Evolutionary conservation across 1,140 invertebrate genomes (phyloP), one percentile per base, ranked within the genome.

Genomic region (Tetramorium parvispinum): DNA sequence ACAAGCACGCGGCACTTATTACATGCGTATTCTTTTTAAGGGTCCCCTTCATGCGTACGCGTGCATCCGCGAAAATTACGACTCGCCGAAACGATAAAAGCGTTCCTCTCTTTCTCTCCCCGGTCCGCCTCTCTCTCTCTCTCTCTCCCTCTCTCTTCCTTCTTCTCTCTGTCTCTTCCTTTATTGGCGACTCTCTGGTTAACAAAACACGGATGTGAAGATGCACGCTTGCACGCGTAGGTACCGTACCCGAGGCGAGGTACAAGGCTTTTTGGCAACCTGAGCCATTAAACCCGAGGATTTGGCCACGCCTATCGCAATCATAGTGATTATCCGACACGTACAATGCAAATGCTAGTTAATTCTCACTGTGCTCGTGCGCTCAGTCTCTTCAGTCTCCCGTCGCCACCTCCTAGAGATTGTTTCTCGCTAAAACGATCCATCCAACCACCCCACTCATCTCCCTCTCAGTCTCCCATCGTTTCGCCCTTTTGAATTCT

Each of bases 301-400:
- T 92, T 85, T 18, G 88, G 87, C 86, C 89, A 93, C 91, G 91
- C 90, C 91, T 88, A 91, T 83, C 75, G 85, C 91, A 86, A 93
- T 93, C 92, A 93, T 92, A 93, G 87, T 91, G 85, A 93, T 93
- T 93, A 92, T 85, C 70, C 59, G 75, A 85, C 77, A 83, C 90
- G 89, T 89, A 93, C 91, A 92, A 93, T 93, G 92, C 92, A 93
- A 93, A 91, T 93, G 89, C 91, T 90, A 78, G 89, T 91, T 91
- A 91, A 90, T 91, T 89, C 87, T 85, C 82, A 86, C 85, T 43
- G 88, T 86, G 85, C 51, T 57, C 59, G 43, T 57, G 86, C 82
- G 43, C 85, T 63, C 24, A 18, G 6, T 37, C 32, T 37, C 57
- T 51, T 43, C 83, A 24, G 8, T 37, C 3, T 37, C 3, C 27